Conservation (phyloP, 92 coral and sea anemone genomes). For the Porites divaricata region DNA sequence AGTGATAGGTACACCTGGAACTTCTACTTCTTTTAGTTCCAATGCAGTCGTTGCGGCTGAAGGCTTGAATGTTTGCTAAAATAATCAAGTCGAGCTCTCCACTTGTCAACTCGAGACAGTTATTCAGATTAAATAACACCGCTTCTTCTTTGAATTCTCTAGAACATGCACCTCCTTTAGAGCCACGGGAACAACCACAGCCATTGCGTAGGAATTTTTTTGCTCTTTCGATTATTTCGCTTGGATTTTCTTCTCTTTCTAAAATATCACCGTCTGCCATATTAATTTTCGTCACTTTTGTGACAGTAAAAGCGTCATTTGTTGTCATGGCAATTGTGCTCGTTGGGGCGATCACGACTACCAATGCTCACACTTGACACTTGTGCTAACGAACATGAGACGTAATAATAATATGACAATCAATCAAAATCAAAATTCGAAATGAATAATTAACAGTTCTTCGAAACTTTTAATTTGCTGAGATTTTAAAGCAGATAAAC, state of each 20-base stretch:
- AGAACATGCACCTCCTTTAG: slow-evolving; percentile 36
- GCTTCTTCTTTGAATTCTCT: slow-evolving; percentile 28
- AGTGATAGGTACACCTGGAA: neutral
- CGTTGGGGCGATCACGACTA: too few species aligned
- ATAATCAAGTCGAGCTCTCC: slow-evolving; percentile 23
- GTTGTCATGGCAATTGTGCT: slow-evolving; percentile 9
- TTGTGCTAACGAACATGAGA: neutral
- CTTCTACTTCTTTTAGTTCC: neutral
- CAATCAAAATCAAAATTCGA: neutral
- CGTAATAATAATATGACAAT: too few species aligned
- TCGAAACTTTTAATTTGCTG: too few species aligned
- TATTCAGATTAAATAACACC: slow-evolving; percentile 14
- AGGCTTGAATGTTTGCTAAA: slow-evolving; percentile 20
- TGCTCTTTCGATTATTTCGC: slow-evolving; percentile 7
- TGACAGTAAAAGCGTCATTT: neutral
- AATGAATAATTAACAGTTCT: neutral
- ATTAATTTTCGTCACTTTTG: neutral
- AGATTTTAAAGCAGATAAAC: too few species aligned
- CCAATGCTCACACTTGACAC: neutral
- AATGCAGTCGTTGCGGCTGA: neutral
- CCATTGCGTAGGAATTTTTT: slow-evolving; percentile 27
- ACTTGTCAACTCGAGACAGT: slow-evolving; percentile 24
- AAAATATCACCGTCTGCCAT: slow-evolving; percentile 26
- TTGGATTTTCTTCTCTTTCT: slow-evolving; percentile 20
- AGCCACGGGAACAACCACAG: slow-evolving; percentile 33